Percentiles rank a stretch among this genome's conserved stretches.
Evolutionary conservation across 2,797 vertebrate species (phyloP).

Genomic region (Microcaecilia unicolor): DNA sequence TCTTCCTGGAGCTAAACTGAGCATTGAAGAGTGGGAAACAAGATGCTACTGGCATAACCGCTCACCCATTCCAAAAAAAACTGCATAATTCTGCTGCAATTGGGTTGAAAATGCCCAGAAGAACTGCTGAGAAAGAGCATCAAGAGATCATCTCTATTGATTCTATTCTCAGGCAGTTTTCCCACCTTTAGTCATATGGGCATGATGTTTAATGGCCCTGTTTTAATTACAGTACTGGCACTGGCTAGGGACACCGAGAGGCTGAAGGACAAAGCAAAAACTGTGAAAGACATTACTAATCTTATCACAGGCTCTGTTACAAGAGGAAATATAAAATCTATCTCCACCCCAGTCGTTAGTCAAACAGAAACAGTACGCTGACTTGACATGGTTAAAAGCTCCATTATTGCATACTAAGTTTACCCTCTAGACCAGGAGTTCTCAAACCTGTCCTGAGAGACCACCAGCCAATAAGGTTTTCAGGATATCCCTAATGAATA

Average conservation of each 20-base stretch:
- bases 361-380: constrained; percentile 18
- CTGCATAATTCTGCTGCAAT: background rate
- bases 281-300: constrained; percentile 16
- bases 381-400: background rate
- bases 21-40: too few relatives aligned
- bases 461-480: too few relatives aligned
- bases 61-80: too few relatives aligned
- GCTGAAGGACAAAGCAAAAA: constrained; percentile 9
- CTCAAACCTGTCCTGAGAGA: too few relatives aligned
- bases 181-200: constrained; percentile 2
- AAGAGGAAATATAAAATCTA: constrained; percentile 2
- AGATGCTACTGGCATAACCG: too few relatives aligned
- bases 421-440: too few relatives aligned
- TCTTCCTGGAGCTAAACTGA: too few relatives aligned
- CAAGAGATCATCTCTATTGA: background rate
- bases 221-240: constrained; percentile 15
- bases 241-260: background rate
- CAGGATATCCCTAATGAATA: too few relatives aligned
- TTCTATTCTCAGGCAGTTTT: background rate
- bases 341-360: constrained; percentile 9
- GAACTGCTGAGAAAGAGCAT: background rate
- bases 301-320: constrained; percentile 1
- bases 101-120: background rate
- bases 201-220: constrained; percentile 2
- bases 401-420: background rate